Evolutionary conservation across 2,113 vertebrate species (phyloP).

Genomic region (Phyllostomus hastatus): DNA sequence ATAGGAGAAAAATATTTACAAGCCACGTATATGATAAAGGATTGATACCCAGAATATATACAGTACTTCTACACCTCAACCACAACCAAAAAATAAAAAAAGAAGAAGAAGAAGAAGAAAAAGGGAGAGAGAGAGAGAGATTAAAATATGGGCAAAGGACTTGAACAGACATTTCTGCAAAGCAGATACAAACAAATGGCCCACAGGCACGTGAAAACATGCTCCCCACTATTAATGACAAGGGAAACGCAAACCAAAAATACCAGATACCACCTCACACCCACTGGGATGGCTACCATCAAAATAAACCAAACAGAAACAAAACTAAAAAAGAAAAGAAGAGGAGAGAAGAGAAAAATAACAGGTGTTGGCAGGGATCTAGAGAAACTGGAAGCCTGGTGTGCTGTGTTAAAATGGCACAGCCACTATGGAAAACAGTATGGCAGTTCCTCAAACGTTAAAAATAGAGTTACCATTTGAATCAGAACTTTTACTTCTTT

Average conservation of each 20-base stretch:
- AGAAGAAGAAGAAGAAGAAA: background rate
- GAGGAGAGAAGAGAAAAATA: background rate
- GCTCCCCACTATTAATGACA: too few species aligned
- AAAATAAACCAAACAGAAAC: background rate
- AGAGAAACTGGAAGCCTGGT: background rate
- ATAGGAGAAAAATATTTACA: background rate
- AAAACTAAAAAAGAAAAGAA: background rate
- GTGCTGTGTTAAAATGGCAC: background rate
- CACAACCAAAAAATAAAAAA: background rate
- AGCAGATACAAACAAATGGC: too few species aligned
- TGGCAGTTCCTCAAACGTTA: too few species aligned
- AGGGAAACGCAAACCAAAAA: too few species aligned
- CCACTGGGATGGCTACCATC: background rate
- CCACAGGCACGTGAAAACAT: too few species aligned
- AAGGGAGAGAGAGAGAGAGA: background rate
- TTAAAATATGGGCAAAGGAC: background rate
- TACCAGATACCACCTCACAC: background rate
- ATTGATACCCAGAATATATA: background rate
- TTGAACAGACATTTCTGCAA: background rate
- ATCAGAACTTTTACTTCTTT: too few species aligned
- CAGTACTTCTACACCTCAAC: background rate
- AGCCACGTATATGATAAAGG: background rate
- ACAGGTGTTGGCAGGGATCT: background rate
- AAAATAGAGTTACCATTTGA: too few species aligned
- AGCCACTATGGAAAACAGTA: background rate